Conservation (phyloP, 2,797 vertebrate species). For the Antennarius maculatus region DNA sequence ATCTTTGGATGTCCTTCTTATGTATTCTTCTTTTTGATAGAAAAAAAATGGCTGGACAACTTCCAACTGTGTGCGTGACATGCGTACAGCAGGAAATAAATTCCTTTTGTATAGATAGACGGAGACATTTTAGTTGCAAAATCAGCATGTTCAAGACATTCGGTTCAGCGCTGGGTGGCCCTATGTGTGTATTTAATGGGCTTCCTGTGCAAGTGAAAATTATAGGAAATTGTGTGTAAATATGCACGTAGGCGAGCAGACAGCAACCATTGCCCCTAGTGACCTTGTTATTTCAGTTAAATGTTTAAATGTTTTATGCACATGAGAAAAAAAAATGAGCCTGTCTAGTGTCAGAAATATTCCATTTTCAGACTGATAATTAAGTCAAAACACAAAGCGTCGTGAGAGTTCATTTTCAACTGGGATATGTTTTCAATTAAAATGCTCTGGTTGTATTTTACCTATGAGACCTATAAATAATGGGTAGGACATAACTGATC, state of each 20-base stretch:
- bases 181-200: constrained; percentile 48
- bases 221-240: constrained; percentile 50
- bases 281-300: constrained; percentile 37
- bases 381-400: neutral
- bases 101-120: neutral
- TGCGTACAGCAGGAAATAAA: constrained; percentile 3
- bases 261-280: constrained; percentile 25
- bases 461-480: no score
- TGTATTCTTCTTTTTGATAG: neutral
- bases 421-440: no score
- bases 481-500: no score
- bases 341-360: neutral
- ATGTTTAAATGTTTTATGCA: constrained; percentile 3
- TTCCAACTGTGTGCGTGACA: constrained; percentile 7
- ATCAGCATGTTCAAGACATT: constrained; percentile 33
- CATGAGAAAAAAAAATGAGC: neutral
- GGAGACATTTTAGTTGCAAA: constrained; percentile 21
- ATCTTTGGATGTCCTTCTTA: neutral
- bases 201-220: constrained; percentile 56
- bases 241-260: constrained; percentile 53
- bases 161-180: constrained; percentile 25
- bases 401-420: neutral
- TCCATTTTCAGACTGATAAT: neutral
- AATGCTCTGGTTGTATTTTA: no score
- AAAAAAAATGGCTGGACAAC: neutral